Base-by-base conservation (phyloP, 2,113 vertebrate genomes). In the Boleophthalmus pectinirostris region DNA sequence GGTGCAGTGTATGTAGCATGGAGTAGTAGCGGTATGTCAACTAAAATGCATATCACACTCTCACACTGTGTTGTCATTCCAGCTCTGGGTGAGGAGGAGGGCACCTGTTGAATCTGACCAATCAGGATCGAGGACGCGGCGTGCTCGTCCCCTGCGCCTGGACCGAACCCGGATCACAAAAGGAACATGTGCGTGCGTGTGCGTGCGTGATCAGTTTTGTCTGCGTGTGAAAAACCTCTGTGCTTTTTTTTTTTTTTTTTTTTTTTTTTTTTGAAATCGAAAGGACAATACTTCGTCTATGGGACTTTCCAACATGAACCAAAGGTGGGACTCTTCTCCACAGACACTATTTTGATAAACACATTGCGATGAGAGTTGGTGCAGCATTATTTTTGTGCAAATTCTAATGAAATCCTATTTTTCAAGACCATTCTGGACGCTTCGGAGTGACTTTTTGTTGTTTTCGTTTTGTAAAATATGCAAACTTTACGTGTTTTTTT, bases 391-490 rank as follows among this genome's bases (percentile, higher is more conserved):
- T 91, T 91, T 84, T 92, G 89, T 85, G 88, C 75, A 79, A 87
- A 82, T 88, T 90, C 83, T 85, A 89, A 84, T 75, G 86, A 90
- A 90, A 81, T 88, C 86, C 87, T 92, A 90, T 92, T 91, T 93
- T 92, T 87, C 69, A 90, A 82, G 83, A 81, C 66, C 88, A 87
- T 91, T 91, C 89, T 92, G 88, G 85, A 90, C 66, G 79, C 88
- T 89, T 87, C 87, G 88, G 90, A 87, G 89, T 90, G 89, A 89
- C 87, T 89, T 78, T 91, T 90, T 90, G 87, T 93, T 91, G 92
- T 85, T 93, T 92, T 92, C 89, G 72, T 88, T 88, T 86, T 88
- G 90, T 92, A 91, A 92, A 88, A 94, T 93, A 93, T 92, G 90
- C 89, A 92, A 90, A 80, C 79, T 78, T 89, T 74, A 82, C 90